phyloP scores from a whole-genome alignment of 2,888 invertebrate species.

The Ectropis crepuscularia region DNA sequence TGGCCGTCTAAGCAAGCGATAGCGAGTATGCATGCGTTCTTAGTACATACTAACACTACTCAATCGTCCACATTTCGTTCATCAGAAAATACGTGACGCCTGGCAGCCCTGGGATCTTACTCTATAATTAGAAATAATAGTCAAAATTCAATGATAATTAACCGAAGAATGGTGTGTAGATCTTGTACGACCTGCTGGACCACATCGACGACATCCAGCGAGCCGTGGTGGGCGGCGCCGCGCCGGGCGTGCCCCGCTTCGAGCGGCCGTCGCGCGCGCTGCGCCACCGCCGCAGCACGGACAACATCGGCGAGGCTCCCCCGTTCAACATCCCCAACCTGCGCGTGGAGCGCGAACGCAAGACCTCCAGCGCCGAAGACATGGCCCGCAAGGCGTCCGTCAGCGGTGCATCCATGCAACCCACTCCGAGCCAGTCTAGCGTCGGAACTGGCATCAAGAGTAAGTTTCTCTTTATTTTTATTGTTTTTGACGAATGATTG shows the following conservation, averaged over 20 bases:
- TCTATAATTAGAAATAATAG: too few relatives aligned
- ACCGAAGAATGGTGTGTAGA: constrained; percentile 65
- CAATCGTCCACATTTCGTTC: too few relatives aligned
- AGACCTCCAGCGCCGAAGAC: constrained; percentile 95
- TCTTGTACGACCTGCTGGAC: constrained; percentile 96
- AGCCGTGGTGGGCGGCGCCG: constrained; percentile 77
- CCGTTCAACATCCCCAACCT: constrained; percentile 95
- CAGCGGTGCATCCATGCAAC: constrained; percentile 71
- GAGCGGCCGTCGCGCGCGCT: constrained; percentile 78
- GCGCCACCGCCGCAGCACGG: constrained; percentile 93
- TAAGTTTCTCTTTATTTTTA: too few relatives aligned
- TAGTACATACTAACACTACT: too few relatives aligned
- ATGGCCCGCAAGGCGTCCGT: constrained; percentile 95
- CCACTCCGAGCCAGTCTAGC: constrained; percentile 27
- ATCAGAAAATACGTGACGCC: too few relatives aligned
- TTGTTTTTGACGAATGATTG: too few relatives aligned
- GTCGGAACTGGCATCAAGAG: constrained; percentile 47
- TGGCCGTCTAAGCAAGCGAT: too few relatives aligned
- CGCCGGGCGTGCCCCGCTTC: constrained; percentile 88
- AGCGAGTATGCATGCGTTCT: too few relatives aligned
- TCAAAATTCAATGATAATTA: too few relatives aligned
- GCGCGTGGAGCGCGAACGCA: constrained; percentile 91
- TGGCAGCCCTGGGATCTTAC: too few relatives aligned
- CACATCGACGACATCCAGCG: constrained; percentile 95
- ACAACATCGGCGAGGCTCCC: constrained; percentile 91